These are phyloP conservation scores for Lepisosteus osseus DNA, from an alignment of 2,113 vertebrate species.

Conservation along the genomic window DNA sequence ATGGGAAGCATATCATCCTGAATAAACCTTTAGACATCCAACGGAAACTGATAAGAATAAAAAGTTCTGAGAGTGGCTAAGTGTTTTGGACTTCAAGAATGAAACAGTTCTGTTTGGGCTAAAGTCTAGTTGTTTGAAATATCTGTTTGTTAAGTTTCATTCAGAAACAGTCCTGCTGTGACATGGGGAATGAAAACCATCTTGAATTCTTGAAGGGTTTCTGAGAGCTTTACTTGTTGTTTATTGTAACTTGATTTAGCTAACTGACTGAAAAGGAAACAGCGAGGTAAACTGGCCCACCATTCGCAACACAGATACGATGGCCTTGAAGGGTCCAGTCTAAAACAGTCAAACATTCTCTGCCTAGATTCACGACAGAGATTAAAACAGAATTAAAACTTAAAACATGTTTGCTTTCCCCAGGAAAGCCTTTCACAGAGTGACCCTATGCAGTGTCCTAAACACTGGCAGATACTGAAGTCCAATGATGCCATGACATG, in stretches of 20 bases:
- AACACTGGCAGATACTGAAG: too few relatives aligned
- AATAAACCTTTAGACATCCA: background rate
- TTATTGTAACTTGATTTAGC: conserved; percentile 44
- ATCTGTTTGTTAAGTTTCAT: conserved; percentile 48
- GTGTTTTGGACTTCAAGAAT: background rate
- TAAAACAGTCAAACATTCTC: too few relatives aligned
- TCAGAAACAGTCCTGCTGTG: conserved; percentile 54
- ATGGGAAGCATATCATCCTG: background rate
- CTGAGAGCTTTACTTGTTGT: conserved; percentile 40
- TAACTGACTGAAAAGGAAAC: conserved; percentile 32
- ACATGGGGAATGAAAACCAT: conserved; percentile 53
- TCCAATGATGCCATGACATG: too few relatives aligned
- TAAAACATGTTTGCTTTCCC: too few relatives aligned
- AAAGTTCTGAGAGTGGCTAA: background rate
- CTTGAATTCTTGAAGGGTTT: conserved; percentile 38
- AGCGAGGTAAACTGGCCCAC: background rate
- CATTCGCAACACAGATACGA: too few relatives aligned
- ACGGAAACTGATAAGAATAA: background rate
- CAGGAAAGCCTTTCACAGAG: too few relatives aligned
- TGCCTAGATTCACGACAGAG: too few relatives aligned
- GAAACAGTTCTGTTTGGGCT: conserved; percentile 8
- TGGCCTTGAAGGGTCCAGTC: too few relatives aligned
- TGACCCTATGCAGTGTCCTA: too few relatives aligned
- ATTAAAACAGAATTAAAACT: too few relatives aligned
- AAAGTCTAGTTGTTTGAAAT: conserved; percentile 32